phyloP scores from a whole-genome alignment of 2,888 invertebrate species.

The Orthosia cruda region DNA sequence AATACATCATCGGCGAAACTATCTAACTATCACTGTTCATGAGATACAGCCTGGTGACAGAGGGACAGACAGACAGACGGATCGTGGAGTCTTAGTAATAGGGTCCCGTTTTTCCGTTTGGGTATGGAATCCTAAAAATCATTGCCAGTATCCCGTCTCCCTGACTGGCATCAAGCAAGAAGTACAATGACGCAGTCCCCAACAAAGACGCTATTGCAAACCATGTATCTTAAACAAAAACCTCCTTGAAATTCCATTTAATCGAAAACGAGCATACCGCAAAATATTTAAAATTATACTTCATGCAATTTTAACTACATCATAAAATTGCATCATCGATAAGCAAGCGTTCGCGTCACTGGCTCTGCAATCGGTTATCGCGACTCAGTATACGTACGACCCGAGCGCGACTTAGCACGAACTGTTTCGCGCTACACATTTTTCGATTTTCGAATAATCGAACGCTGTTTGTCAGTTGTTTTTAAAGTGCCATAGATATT shows the following conservation, averaged over 20 bases:
- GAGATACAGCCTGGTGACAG: no score
- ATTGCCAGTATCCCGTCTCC: no score
- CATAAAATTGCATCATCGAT: constrained; percentile 74
- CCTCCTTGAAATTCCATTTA: constrained; percentile 28
- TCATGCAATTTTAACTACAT: constrained; percentile 53
- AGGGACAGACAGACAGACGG: no score
- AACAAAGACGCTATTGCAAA: constrained; percentile 5
- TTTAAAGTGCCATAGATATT: constrained; percentile 24
- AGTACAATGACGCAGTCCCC: constrained; percentile 3
- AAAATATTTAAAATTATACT: constrained; percentile 59
- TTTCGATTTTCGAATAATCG: constrained; percentile 54
- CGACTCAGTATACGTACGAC: constrained; percentile 75
- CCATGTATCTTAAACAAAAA: constrained; percentile 11
- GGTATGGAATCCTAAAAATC: no score
- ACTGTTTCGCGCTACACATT: constrained; percentile 58
- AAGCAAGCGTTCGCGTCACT: constrained; percentile 75
- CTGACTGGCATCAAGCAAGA: not conserved
- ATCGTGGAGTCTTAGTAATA: no score
- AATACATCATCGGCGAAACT: no score
- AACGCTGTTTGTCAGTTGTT: constrained; percentile 1
- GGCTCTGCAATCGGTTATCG: constrained; percentile 84
- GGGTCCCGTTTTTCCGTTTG: no score
- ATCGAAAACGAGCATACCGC: constrained; percentile 43
- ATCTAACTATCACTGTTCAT: no score
- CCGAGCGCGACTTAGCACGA: constrained; percentile 69